Evolutionary conservation across 2,888 invertebrate genomes (phyloP).

Genomic region (Melanostoma mellinum): DNA sequence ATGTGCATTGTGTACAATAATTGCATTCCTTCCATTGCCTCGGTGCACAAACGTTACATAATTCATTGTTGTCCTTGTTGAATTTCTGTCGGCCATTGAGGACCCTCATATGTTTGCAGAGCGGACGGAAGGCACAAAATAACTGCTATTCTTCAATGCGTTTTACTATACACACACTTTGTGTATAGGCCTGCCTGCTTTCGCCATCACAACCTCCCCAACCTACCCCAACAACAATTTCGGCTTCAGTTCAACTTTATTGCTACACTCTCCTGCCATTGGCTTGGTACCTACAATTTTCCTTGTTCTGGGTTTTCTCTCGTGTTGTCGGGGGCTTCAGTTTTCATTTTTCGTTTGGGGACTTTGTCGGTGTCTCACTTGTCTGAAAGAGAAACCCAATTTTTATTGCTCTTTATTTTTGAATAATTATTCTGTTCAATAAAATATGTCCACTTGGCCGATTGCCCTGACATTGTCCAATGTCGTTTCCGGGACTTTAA

Average conservation of each 20-base stretch:
- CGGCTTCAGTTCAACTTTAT: no score
- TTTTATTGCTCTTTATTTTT: constrained; percentile 49
- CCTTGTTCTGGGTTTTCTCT: constrained; percentile 3
- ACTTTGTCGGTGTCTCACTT: constrained; percentile 5
- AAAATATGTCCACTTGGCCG: constrained; percentile 57
- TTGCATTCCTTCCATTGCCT: constrained; percentile 30
- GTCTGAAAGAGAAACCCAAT: constrained; percentile 32
- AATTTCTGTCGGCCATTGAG: constrained; percentile 52
- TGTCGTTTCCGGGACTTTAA: constrained; percentile 48
- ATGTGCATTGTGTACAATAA: constrained; percentile 35
- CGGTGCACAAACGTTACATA: constrained; percentile 36
- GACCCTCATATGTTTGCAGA: constrained; percentile 51
- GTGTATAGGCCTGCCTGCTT: constrained; percentile 20
- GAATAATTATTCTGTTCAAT: constrained; percentile 62
- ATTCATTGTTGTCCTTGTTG: constrained; percentile 53
- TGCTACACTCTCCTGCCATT: background rate
- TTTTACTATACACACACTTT: constrained; percentile 31
- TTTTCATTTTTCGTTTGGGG: constrained; percentile 9
- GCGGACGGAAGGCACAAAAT: constrained; percentile 51
- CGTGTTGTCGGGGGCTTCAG: constrained; percentile 6
- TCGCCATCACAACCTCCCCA: background rate
- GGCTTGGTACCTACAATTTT: background rate
- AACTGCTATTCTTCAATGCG: constrained; percentile 43
- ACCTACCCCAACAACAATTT: background rate
- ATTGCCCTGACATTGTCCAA: constrained; percentile 58